Evolutionary conservation across 2,797 vertebrate genomes (phyloP).

Genomic region (Peromyscus aztecus): DNA sequence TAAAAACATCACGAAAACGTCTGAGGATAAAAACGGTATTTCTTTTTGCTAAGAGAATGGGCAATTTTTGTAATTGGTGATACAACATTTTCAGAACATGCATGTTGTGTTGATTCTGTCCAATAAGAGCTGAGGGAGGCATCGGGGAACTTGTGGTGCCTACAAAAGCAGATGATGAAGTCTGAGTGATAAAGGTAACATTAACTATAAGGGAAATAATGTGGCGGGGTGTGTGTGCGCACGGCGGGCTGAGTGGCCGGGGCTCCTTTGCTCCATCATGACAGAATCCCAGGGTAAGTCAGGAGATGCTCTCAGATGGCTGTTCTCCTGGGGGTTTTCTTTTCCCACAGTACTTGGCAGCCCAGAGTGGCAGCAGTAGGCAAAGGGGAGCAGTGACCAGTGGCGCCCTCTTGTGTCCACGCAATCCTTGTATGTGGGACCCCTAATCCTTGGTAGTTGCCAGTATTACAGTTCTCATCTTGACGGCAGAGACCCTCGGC

Average conservation of each 20-base stretch:
- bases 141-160: not conserved
- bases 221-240: not conserved
- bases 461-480: not conserved
- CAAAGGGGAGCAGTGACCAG: not conserved
- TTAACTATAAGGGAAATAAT: too few species aligned
- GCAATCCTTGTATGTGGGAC: not conserved
- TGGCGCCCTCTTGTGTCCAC: not conserved
- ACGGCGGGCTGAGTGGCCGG: fast-evolving
- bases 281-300: not conserved
- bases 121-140: not conserved
- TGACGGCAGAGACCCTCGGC: not conserved
- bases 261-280: not conserved
- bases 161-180: conserved; percentile 21
- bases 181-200: not conserved
- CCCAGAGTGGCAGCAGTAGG: not conserved
- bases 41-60: not conserved
- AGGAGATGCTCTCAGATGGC: not conserved
- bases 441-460: not conserved
- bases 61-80: not conserved
- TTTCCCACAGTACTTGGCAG: not conserved
- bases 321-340: not conserved
- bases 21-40: not conserved
- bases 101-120: not conserved
- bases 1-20: conserved; percentile 17
- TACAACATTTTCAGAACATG: not conserved